These are phyloP conservation scores for Drosophila arizonae DNA, from an alignment of 1,140 invertebrate species.

Conservation along the genomic window DNA sequence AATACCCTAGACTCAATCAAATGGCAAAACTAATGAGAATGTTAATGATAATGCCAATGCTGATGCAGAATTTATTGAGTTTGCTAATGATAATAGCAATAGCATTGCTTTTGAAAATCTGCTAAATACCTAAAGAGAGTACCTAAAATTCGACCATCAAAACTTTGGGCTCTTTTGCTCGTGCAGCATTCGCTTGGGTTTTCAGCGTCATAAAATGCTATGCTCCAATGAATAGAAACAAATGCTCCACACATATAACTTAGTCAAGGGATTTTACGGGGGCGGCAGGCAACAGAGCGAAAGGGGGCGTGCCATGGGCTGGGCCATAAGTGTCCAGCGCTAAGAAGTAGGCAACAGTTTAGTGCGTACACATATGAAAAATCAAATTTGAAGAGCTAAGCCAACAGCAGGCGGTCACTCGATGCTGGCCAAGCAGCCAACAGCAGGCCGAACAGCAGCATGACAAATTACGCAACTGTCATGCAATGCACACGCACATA, in stretches of 20 bases:
- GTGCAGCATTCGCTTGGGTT: slow-evolving; percentile 37
- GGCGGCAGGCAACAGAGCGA: too few species aligned
- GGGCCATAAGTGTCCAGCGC: neutral
- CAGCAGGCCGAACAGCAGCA: slow-evolving; percentile 49
- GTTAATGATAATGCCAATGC: too few species aligned
- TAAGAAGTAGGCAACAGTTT: slow-evolving; percentile 43
- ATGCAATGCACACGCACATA: slow-evolving; percentile 23
- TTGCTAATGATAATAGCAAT: too few species aligned
- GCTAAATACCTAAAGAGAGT: neutral
- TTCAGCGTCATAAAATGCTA: slow-evolving; percentile 75
- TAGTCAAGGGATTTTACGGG: slow-evolving; percentile 10
- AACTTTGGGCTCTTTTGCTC: slow-evolving; percentile 8
- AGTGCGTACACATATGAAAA: slow-evolving; percentile 36
- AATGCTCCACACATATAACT: slow-evolving; percentile 72
- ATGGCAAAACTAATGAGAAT: too few species aligned
- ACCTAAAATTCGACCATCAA: slow-evolving; percentile 14
- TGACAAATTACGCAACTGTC: slow-evolving; percentile 61
- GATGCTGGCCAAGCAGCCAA: slow-evolving; percentile 14
- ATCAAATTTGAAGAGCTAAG: slow-evolving; percentile 70
- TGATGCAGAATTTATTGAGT: too few species aligned
- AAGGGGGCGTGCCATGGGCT: too few species aligned
- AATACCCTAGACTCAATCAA: too few species aligned
- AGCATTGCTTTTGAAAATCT: too few species aligned
- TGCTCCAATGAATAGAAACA: slow-evolving; percentile 76
- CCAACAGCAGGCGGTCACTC: slow-evolving; percentile 58